These are phyloP conservation scores for Achlya flavicornis DNA, from an alignment of 2,888 invertebrate species.

Conservation along the genomic window DNA sequence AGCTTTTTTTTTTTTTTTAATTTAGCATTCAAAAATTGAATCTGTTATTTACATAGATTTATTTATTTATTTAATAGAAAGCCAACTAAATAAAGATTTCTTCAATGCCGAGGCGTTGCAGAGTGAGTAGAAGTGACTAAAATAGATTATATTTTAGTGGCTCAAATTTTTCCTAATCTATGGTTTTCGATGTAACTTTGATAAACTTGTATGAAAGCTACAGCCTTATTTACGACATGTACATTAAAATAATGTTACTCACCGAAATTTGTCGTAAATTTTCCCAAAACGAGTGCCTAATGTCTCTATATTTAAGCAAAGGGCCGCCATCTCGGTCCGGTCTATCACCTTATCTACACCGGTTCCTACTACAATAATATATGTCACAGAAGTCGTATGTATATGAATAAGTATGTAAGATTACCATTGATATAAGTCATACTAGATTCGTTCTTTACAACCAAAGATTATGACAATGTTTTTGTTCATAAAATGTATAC, in stretches of 20 bases:
- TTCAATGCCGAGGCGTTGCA: no score
- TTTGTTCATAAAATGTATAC: background rate
- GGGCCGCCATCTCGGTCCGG: background rate
- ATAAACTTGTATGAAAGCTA: no score
- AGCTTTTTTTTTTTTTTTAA: no score
- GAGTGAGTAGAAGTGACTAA: no score
- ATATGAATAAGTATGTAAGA: background rate
- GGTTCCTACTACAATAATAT: background rate
- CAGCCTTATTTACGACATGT: background rate
- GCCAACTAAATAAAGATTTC: no score
- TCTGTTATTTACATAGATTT: no score
- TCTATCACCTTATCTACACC: background rate
- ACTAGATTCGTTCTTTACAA: background rate
- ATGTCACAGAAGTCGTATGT: background rate
- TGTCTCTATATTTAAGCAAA: background rate
- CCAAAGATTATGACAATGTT: background rate
- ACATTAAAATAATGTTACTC: background rate
- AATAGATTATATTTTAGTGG: no score
- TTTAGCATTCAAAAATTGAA: no score
- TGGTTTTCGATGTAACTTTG: no score
- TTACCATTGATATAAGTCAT: background rate
- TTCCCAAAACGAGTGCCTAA: background rate
- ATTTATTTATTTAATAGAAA: no score
- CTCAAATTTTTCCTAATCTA: no score
- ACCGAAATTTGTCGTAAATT: background rate